Conservation (phyloP, 2,888 invertebrate genomes). For the Heliconius charithonia region DNA sequence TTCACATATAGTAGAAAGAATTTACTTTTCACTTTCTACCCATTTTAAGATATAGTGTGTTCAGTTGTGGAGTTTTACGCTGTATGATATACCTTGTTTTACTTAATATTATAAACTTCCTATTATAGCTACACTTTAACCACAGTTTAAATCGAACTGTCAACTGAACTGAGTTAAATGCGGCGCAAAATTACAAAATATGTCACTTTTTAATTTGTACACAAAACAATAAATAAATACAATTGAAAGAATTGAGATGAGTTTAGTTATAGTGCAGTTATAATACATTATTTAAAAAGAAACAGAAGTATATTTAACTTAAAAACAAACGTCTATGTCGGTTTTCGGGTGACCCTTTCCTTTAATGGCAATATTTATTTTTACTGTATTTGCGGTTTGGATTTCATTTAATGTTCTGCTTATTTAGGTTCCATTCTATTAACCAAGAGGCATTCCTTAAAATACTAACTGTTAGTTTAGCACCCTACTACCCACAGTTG, state of each 20-base stretch:
- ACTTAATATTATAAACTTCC: too few relatives aligned
- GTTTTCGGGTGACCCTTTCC: conserved; percentile 17
- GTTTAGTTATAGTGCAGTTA: background rate
- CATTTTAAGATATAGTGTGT: too few relatives aligned
- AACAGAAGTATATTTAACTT: conserved; percentile 8
- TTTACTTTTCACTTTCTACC: too few relatives aligned
- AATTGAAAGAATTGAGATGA: background rate
- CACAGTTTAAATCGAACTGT: background rate
- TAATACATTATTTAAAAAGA: background rate
- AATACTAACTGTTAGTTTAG: conserved; percentile 42
- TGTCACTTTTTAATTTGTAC: background rate
- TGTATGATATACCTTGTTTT: too few relatives aligned
- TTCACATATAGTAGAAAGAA: too few relatives aligned
- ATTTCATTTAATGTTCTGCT: conserved; percentile 66
- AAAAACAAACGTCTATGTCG: conserved; percentile 42
- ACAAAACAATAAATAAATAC: background rate
- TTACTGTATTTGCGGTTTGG: conserved; percentile 61
- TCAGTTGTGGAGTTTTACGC: too few relatives aligned
- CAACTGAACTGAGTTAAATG: background rate
- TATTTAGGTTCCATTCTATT: conserved; percentile 62
- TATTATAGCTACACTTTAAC: background rate
- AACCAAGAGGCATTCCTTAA: conserved; percentile 49
- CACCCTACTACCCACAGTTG: background rate
- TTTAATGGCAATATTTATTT: conserved; percentile 52
- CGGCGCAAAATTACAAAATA: background rate